Evolutionary conservation across 1,140 invertebrate species (phyloP).

Genomic region (Heliothis subflexa): DNA sequence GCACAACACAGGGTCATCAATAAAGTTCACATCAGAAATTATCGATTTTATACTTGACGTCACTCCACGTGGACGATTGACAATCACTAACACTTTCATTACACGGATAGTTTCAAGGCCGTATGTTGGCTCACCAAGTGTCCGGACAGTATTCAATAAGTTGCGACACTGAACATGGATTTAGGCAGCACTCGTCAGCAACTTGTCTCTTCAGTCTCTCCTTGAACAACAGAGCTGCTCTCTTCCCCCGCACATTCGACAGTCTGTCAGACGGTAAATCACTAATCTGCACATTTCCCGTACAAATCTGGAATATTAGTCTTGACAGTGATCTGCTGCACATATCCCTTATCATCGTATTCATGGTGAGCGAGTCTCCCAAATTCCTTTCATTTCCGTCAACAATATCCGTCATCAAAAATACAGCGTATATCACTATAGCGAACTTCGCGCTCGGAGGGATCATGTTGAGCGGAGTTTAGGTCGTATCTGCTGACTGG

Average conservation of each 20-base stretch:
- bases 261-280: conserved; percentile 57
- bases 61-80: conserved; percentile 35
- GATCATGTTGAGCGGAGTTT: conserved; percentile 64
- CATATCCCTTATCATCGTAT: conserved; percentile 65
- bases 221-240: conserved; percentile 61
- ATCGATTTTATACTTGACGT: conserved; percentile 31
- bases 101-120: conserved; percentile 22
- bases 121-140: conserved; percentile 63
- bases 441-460: conserved; percentile 59
- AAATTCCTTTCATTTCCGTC: conserved; percentile 42
- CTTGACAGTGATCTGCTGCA: conserved; percentile 68
- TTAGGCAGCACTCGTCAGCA: conserved; percentile 69
- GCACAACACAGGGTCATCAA: conserved; percentile 22
- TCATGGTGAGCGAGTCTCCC: conserved; percentile 62
- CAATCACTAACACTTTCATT: conserved; percentile 41
- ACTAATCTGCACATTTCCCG: conserved; percentile 59
- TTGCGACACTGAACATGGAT: conserved; percentile 70
- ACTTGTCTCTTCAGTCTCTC: conserved; percentile 65
- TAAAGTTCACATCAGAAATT: conserved; percentile 22
- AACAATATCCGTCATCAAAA: conserved; percentile 60
- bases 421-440: conserved; percentile 63
- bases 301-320: conserved; percentile 68
- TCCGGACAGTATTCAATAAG: conserved; percentile 76
- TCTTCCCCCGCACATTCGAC: conserved; percentile 59
- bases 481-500: conserved; percentile 55